Evolutionary conservation across 2,888 invertebrate species (phyloP).

Genomic region (Drosophila anomelani): DNA sequence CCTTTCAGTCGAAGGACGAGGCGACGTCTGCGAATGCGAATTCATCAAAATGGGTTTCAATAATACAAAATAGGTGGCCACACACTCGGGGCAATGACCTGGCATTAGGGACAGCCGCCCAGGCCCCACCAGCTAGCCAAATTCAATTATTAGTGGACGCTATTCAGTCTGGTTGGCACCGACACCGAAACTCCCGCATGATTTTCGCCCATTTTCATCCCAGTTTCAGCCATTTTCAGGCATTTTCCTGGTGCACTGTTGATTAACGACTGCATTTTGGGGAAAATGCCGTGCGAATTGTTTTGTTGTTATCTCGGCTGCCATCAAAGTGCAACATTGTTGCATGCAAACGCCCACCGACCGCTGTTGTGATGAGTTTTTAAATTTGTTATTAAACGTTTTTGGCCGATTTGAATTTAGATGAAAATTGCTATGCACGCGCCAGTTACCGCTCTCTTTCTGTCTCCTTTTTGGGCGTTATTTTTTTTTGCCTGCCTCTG

Average conservation of each 20-base stretch:
- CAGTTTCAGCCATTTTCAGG: neutral
- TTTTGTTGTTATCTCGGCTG: constrained; percentile 41
- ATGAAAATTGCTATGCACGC: constrained; percentile 43
- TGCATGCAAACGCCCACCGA: constrained; percentile 29
- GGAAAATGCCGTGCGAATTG: constrained; percentile 46
- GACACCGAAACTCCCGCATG: constrained; percentile 15
- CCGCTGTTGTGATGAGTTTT: constrained; percentile 66
- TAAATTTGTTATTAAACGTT: constrained; percentile 73
- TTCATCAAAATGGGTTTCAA: constrained; percentile 71
- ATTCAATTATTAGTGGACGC: constrained; percentile 81
- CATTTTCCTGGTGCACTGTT: constrained; percentile 28
- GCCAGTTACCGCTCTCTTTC: neutral
- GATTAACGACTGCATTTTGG: constrained; percentile 68
- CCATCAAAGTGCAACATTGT: constrained; percentile 59
- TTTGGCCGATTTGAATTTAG: constrained; percentile 73
- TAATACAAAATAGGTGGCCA: constrained; percentile 63
- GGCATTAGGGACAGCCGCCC: constrained; percentile 1
- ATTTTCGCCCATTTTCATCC: constrained; percentile 6
- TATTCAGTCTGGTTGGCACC: constrained; percentile 26
- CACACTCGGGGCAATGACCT: constrained; percentile 28
- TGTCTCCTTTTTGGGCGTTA: constrained; percentile 3
- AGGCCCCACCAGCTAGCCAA: constrained; percentile 47
- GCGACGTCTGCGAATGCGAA: constrained; percentile 14
- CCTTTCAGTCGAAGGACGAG: constrained; percentile 2
- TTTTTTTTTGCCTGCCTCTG: constrained; percentile 43